Evolutionary conservation across 2,113 vertebrate species (phyloP).

Genomic region (Alethe castanea): DNA sequence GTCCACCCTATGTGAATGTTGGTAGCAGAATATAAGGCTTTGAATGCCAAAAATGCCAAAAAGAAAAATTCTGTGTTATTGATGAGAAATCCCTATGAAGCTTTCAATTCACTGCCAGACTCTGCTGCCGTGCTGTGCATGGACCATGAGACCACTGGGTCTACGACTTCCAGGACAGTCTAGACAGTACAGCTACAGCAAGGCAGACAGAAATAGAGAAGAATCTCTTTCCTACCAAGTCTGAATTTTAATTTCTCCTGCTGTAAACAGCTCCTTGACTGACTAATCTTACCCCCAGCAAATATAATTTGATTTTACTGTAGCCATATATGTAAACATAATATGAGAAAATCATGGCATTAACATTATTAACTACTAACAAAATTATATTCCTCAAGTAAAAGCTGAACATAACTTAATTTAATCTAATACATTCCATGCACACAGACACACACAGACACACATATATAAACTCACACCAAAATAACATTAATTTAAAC

Average conservation of each 20-base stretch:
- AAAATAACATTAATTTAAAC: constrained; percentile 64
- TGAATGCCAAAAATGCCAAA: not conserved
- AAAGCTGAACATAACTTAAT: constrained; percentile 55
- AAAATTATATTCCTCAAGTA: constrained; percentile 64
- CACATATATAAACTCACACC: constrained; percentile 27
- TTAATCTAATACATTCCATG: constrained; percentile 64
- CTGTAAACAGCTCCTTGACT: constrained; percentile 31
- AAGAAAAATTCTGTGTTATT: not conserved
- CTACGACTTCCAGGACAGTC: not conserved
- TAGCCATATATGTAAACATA: constrained; percentile 55
- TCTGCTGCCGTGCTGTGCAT: not conserved
- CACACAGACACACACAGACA: constrained; percentile 44
- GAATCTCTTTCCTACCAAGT: not conserved
- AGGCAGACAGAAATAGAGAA: constrained; percentile 6
- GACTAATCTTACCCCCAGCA: constrained; percentile 47
- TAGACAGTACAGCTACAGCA: not conserved
- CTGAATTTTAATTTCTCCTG: constrained; percentile 17
- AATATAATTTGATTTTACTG: constrained; percentile 62
- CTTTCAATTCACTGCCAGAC: not conserved
- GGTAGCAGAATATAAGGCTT: not conserved
- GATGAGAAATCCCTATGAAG: not conserved
- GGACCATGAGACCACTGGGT: not conserved
- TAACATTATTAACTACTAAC: constrained; percentile 64
- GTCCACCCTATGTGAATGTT: not conserved
- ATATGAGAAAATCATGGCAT: constrained; percentile 55